Evolutionary conservation across 2,888 invertebrate species (phyloP).

Genomic region (Tethea ocularis): DNA sequence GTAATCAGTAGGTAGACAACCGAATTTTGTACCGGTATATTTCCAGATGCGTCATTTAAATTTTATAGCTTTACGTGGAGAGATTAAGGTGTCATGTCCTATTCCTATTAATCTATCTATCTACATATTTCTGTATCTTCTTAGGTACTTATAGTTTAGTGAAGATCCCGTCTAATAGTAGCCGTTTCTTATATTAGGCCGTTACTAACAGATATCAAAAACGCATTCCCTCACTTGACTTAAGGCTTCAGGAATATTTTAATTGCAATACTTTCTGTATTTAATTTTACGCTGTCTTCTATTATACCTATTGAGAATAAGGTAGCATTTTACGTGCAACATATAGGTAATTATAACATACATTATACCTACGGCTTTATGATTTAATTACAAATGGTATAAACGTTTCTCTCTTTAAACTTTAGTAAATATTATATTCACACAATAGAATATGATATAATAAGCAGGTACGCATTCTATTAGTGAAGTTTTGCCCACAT

Average conservation of each 20-base stretch:
- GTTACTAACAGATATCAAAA: no score
- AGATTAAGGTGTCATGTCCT: background rate
- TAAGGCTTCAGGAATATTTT: no score
- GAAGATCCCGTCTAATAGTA: no score
- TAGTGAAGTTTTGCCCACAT: slow-evolving; percentile 28
- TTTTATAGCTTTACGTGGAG: slow-evolving; percentile 14
- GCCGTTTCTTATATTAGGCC: no score
- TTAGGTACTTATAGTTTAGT: no score
- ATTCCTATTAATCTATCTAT: background rate
- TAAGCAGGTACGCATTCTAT: slow-evolving; percentile 23
- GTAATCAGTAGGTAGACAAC: slow-evolving; percentile 18
- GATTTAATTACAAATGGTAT: background rate
- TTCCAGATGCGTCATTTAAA: slow-evolving; percentile 26
- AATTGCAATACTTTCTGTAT: no score
- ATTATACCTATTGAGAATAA: no score
- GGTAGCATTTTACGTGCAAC: no score
- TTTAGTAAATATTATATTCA: slow-evolving; percentile 15
- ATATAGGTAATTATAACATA: no score
- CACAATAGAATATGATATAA: slow-evolving; percentile 25
- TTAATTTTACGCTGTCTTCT: no score
- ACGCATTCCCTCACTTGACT: no score
- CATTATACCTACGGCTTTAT: background rate
- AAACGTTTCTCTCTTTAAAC: background rate
- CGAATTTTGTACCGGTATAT: slow-evolving; percentile 28
- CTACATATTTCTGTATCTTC: background rate